A percentile compares a stretch with the other conserved stretches of the same genome.
phyloP scores from a whole-genome alignment of 2,888 invertebrate genomes.

The Biston stratarius region DNA sequence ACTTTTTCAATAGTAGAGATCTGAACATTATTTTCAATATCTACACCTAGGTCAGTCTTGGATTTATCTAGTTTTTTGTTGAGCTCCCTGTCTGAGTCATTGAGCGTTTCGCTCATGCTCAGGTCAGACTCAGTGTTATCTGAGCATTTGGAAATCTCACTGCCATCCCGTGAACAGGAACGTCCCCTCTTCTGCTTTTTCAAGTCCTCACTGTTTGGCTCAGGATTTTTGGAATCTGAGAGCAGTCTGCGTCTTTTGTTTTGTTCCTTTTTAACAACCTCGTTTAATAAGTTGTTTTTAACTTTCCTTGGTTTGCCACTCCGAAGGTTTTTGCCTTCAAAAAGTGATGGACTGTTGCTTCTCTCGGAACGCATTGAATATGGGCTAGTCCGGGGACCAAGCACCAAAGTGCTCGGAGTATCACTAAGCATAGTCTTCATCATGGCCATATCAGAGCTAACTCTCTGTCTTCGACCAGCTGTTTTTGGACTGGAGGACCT shows the following conservation, averaged over 20 bases:
- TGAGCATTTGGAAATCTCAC: slow-evolving; percentile 87
- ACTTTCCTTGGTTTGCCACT: slow-evolving; percentile 89
- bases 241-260: slow-evolving; percentile 84
- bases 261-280: slow-evolving; percentile 86
- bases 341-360: slow-evolving; percentile 80
- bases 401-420: slow-evolving; percentile 68
- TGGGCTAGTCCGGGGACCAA: slow-evolving; percentile 84
- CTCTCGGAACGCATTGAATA: slow-evolving; percentile 88
- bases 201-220: slow-evolving; percentile 72
- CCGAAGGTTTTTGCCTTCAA: slow-evolving; percentile 86
- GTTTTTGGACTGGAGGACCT: slow-evolving; percentile 82
- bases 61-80: slow-evolving; percentile 84
- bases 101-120: slow-evolving; percentile 86
- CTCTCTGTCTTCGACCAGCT: slow-evolving; percentile 73
- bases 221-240: slow-evolving; percentile 83
- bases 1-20: slow-evolving; percentile 84
- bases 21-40: slow-evolving; percentile 85
- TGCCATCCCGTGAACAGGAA: slow-evolving; percentile 84
- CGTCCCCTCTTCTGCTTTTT: slow-evolving; percentile 80
- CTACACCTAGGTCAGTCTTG: slow-evolving; percentile 86
- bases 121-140: slow-evolving; percentile 88
- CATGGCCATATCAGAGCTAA: slow-evolving; percentile 80
- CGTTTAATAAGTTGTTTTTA: slow-evolving; percentile 84
- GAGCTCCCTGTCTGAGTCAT: slow-evolving; percentile 78
- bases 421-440: slow-evolving; percentile 80